phyloP scores from a whole-genome alignment of 30 jellyfish, hydroid and myxozoan species.

The Turritopsis dohrnii region DNA sequence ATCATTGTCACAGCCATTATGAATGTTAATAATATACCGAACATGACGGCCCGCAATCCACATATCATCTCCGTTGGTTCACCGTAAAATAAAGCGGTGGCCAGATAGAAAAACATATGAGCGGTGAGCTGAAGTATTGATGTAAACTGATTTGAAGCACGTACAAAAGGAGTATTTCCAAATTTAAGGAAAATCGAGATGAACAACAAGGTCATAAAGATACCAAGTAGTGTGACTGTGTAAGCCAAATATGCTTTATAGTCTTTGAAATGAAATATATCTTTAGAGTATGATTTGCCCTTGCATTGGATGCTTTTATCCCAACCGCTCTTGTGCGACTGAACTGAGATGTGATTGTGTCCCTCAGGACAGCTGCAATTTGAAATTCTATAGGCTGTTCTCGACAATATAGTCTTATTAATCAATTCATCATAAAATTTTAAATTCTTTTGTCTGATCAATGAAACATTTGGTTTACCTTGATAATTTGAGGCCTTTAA shows the following conservation, averaged over 20 bases:
- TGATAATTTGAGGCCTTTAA: neutral
- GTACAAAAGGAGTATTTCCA: constrained; percentile 27
- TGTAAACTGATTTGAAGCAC: constrained; percentile 15
- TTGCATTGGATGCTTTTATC: neutral
- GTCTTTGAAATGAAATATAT: neutral
- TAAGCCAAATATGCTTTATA: neutral
- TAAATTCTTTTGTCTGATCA: neutral
- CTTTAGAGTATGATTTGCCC: neutral
- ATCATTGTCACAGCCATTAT: constrained; percentile 25
- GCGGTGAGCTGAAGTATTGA: constrained; percentile 27
- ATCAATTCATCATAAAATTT: neutral
- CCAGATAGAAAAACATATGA: constrained; percentile 15
- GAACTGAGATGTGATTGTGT: too few species aligned
- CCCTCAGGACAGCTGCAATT: too few species aligned
- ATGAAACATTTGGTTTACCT: neutral
- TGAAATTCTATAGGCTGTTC: neutral
- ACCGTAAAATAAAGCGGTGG: constrained; percentile 26
- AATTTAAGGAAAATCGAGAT: neutral
- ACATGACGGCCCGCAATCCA: constrained; percentile 6
- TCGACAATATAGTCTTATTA: neutral
- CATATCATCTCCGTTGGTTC: constrained; percentile 20
- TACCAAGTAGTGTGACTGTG: constrained; percentile 2
- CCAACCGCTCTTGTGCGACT: too few species aligned
- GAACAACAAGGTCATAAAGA: neutral
- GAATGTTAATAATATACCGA: constrained; percentile 29